Evolutionary conservation across 2,113 vertebrate species (phyloP).

Genomic region (Mustela lutreola): DNA sequence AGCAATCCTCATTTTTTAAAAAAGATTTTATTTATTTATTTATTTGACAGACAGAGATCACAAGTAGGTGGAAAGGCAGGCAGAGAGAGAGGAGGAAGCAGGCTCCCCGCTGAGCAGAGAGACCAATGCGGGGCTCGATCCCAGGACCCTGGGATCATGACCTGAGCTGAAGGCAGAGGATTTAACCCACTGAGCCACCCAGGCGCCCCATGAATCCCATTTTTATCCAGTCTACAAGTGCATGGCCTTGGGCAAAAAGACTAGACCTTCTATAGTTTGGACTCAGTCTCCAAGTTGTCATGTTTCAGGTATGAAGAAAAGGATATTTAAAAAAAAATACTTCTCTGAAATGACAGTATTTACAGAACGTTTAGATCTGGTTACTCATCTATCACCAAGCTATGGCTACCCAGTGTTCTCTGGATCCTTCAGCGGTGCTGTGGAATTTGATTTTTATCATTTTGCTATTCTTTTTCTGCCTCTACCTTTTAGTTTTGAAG

Average conservation of each 20-base stretch:
- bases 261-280: not conserved
- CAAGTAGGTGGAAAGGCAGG: no score
- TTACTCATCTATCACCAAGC: slow-evolving; percentile 66
- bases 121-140: no score
- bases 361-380: slow-evolving; percentile 67
- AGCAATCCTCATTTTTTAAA: not conserved
- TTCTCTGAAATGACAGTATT: slow-evolving; percentile 58
- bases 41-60: no score
- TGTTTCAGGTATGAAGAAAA: slow-evolving; percentile 66
- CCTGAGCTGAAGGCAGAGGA: no score
- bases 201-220: not conserved
- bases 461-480: slow-evolving; percentile 64
- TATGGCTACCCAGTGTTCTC: slow-evolving; percentile 37
- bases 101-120: no score
- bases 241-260: not conserved
- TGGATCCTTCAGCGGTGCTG: slow-evolving; percentile 38
- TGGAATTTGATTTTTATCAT: slow-evolving; percentile 79
- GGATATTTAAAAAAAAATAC: slow-evolving; percentile 11
- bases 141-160: no score
- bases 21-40: no score
- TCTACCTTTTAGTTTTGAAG: slow-evolving; percentile 68
- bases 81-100: no score
- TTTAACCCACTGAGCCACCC: no score
- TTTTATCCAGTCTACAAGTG: slow-evolving; percentile 14
- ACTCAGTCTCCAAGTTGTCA: not conserved